A percentile compares a stretch with the other conserved stretches of the same genome.
These are phyloP conservation scores for Metalampra italica DNA, from an alignment of 2,888 invertebrate species.

Conservation along the genomic window DNA sequence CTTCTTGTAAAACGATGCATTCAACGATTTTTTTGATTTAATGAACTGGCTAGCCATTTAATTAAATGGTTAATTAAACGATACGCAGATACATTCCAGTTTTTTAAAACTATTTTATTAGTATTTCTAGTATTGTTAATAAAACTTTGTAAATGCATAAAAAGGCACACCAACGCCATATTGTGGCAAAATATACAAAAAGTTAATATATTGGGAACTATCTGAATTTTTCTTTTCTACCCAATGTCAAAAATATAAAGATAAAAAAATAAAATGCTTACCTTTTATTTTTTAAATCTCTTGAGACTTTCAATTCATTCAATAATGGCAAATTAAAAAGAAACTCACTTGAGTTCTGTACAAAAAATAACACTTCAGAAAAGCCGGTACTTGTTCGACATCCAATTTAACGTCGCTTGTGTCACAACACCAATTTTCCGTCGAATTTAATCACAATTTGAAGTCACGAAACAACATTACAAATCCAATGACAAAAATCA, in stretches of 20 bases:
- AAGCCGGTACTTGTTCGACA: not conserved
- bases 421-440: constrained; percentile 24
- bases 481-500: constrained; percentile 20
- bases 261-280: not conserved
- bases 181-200: too few relatives aligned
- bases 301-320: not conserved
- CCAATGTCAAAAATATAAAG: not conserved
- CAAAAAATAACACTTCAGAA: not conserved
- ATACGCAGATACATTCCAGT: too few relatives aligned
- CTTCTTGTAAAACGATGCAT: too few relatives aligned
- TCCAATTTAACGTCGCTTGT: constrained; percentile 5
- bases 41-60: too few relatives aligned
- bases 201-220: too few relatives aligned
- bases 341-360: not conserved
- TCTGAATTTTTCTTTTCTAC: not conserved
- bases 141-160: too few relatives aligned
- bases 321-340: not conserved
- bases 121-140: too few relatives aligned
- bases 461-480: constrained; percentile 21
- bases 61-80: too few relatives aligned
- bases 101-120: too few relatives aligned
- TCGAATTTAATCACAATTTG: constrained; percentile 28
- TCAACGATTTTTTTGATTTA: too few relatives aligned
- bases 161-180: too few relatives aligned
- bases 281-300: too few relatives aligned